Evolutionary conservation across 2,888 invertebrate genomes (phyloP).

Genomic region (Rhagophthalmus giganteus): DNA sequence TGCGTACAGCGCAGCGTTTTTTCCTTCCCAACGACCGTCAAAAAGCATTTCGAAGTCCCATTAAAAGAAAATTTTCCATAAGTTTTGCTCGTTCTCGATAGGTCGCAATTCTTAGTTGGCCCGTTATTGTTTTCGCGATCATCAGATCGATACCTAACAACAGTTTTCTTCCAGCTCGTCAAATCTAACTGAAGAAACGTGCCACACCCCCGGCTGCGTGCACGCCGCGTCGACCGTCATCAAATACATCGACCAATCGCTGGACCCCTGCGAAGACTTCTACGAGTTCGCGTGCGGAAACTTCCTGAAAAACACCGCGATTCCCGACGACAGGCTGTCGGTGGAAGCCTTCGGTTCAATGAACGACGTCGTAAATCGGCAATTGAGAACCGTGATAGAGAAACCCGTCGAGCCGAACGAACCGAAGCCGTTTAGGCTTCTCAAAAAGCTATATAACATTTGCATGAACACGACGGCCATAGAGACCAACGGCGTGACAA

Average conservation of each 20-base stretch:
- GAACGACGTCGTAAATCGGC: slow-evolving; percentile 73
- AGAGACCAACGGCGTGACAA: slow-evolving; percentile 74
- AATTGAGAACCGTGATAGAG: slow-evolving; percentile 70
- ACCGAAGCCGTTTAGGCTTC: slow-evolving; percentile 72
- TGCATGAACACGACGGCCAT: slow-evolving; percentile 87
- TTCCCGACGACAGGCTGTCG: slow-evolving; percentile 80
- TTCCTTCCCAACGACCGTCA: too few relatives aligned
- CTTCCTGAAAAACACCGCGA: slow-evolving; percentile 70
- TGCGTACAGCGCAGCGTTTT: too few relatives aligned
- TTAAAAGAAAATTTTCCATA: too few relatives aligned
- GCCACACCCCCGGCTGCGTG: slow-evolving; percentile 77
- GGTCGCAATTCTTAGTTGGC: too few relatives aligned
- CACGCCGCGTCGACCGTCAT: slow-evolving; percentile 76
- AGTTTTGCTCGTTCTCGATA: too few relatives aligned
- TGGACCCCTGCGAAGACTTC: slow-evolving; percentile 82
- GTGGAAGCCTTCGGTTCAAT: slow-evolving; percentile 76
- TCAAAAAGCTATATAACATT: slow-evolving; percentile 82
- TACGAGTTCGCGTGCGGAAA: slow-evolving; percentile 79
- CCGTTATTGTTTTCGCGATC: too few relatives aligned
- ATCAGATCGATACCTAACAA: too few relatives aligned
- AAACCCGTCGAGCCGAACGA: slow-evolving; percentile 65
- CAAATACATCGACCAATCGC: slow-evolving; percentile 68
- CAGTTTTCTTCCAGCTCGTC: too few relatives aligned
- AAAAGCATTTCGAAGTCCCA: too few relatives aligned
- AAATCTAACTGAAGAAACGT: slow-evolving; percentile 62